Evolutionary conservation across 2,113 vertebrate genomes (phyloP), one percentile per base, ranked within the genome.

Genomic region (Gorsachius goisagi): DNA sequence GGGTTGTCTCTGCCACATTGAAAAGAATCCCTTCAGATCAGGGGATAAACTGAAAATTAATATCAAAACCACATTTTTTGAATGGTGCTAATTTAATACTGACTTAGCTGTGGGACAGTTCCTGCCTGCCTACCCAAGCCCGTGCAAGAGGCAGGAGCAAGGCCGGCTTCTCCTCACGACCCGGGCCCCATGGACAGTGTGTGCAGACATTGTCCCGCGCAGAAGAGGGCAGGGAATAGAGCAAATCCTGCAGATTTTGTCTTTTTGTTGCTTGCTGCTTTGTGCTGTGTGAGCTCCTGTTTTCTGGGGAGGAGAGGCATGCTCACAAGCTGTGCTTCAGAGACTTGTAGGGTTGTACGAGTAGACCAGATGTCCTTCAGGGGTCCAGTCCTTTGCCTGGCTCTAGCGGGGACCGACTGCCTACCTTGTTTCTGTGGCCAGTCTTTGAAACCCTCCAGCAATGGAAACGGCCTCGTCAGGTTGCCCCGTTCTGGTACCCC

Each of bases 141-240:
- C 7, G 2, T 32, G 9, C 9, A 27, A 32, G 56, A 27, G 44
- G 45, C 56, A 82, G 49, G 60, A 62, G 63, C 75, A 37, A 17
- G 22, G 22, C 21, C 64, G 63, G 68, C 68, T 45, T 21, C 52
- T 71, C 59, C 47, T 30, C 33, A 13, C 0, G 0, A 5, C n/a
- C 33, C 76, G 45, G 30, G 23, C 58, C 23, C 52, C 20, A 0
- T 0, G 2, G 69, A 17, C 9, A 12, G 47, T 6, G 7, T 18
- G 32, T 56, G 67, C 66, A 60, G 78, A 21, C 1, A 0, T 33
- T 49, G 45, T 60, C 64, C 83, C 32, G 12, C 8, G 0, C 6
- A 33, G 80, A 52, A 47, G 12, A 45, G 39, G 59, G 45, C 49
- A 88, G 44, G 45, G 86, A 47, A 21, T 0, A 24, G 55, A 74